Base-by-base conservation (phyloP, 2,113 vertebrate species). In the Danionella cerebrum region DNA sequence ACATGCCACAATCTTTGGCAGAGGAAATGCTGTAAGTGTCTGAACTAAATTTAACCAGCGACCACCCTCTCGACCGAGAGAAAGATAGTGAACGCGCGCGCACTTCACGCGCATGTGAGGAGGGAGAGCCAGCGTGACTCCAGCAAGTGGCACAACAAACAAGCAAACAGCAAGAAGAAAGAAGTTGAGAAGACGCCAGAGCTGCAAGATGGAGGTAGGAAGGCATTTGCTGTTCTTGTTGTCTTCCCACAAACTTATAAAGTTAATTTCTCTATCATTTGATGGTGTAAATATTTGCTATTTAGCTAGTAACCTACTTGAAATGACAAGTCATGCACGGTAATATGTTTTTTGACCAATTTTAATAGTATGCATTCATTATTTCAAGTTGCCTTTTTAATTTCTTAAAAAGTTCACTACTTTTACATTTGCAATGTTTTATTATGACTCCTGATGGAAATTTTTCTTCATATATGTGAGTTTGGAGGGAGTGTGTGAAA, bases 1-100 rank as follows among this genome's bases (percentile, higher is more conserved):
- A 19, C 21, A 36, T 63, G 42, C 25, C 59, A 51, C 44, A 50
- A 36, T 47, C 54, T 48, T 29, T 31, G 33, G 38, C 11, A 47
- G 12, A 64, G 58, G 31, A 51, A 59, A 14, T 65, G 62, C 47
- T 66, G 59, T 51, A 57, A 48, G 45, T 59, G 31, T 33, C 52
- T 52, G 11, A 7, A 22, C 71, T 77, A 77, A 73, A 77, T 77
- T 71, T 77, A 77, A 70, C 67, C 50, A 12, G 50, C 13, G 27
- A 44, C 60, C 68, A 45, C 38, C 39, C 57, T 73, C 58, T 33
- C 38, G 35, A 52, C 59, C 21, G 52, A 66, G 42, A 25, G 48
- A 6, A 24, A 13, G 27, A 31, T 48, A 35, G 55, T 14, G 29
- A 6, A 3, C 5, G 13, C 51, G 51, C 14, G 51, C 51, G 33